These are phyloP conservation scores for Lasioglossum vierecki DNA, from an alignment of 2,888 invertebrate species.

Conservation along the genomic window DNA sequence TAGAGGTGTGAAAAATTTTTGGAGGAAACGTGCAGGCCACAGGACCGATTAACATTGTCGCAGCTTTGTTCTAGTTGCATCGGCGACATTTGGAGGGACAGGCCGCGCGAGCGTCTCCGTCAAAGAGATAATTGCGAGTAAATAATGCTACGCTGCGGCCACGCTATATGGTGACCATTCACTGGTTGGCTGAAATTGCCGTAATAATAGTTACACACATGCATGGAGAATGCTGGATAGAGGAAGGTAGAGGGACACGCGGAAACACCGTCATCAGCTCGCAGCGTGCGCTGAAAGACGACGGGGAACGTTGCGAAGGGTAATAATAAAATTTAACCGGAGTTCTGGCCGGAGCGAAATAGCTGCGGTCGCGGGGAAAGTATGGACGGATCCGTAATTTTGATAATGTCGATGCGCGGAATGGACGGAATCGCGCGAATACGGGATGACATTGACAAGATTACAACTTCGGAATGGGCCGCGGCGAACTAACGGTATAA, in stretches of 20 bases:
- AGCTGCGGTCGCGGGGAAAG: not conserved
- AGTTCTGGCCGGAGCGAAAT: conserved; percentile 8
- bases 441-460: not conserved
- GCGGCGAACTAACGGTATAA: not conserved
- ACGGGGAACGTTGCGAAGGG: conserved; percentile 7
- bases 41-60: conserved; percentile 40
- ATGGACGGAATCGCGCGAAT: not conserved
- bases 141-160: conserved; percentile 52
- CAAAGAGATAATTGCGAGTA: conserved; percentile 60
- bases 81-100: conserved; percentile 36
- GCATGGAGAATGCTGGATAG: not conserved
- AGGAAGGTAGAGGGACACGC: not conserved
- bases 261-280: not conserved
- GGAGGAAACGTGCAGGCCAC: conserved; percentile 5
- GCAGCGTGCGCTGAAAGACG: conserved; percentile 27
- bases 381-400: not conserved
- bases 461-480: not conserved
- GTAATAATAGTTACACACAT: conserved; percentile 48
- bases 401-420: not conserved
- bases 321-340: conserved; percentile 48
- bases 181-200: conserved; percentile 40
- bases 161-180: conserved; percentile 35
- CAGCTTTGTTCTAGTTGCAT: conserved; percentile 19
- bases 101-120: conserved; percentile 33
- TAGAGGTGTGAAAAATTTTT: not conserved